These are phyloP conservation scores for Girardinus metallicus DNA, from an alignment of 2,797 vertebrate genomes.

Conservation along the genomic window DNA sequence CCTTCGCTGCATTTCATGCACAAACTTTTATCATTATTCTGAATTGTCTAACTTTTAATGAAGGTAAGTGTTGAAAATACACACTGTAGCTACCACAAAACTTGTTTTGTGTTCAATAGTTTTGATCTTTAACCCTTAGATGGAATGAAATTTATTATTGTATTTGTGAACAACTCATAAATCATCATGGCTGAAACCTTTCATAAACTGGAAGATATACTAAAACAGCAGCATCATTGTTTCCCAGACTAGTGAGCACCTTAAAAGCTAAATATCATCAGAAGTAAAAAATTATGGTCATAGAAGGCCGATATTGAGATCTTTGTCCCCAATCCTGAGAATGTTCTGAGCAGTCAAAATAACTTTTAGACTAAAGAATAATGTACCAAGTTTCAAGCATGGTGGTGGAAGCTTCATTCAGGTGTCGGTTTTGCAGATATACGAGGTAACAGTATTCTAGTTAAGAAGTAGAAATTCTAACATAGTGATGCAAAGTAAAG, in stretches of 20 bases:
- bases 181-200: not conserved
- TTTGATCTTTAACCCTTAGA: not conserved
- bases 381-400: not conserved
- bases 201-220: not conserved
- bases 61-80: not conserved
- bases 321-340: not conserved
- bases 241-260: not conserved
- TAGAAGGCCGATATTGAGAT: not conserved
- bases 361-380: not conserved
- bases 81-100: not conserved
- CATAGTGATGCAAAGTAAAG: too few relatives aligned
- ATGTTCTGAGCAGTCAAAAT: not conserved
- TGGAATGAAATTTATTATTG: not conserved
- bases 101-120: not conserved
- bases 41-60: slow-evolving; percentile 13
- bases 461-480: too few relatives aligned
- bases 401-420: not conserved
- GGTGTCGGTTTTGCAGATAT: not conserved
- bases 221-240: not conserved
- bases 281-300: not conserved
- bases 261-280: not conserved
- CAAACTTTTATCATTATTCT: slow-evolving; percentile 14
- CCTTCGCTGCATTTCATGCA: not conserved
- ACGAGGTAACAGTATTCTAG: too few relatives aligned
- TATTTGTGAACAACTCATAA: not conserved